These are phyloP conservation scores for Ormyrus pomaceus DNA, from an alignment of 2,888 invertebrate species.

Conservation along the genomic window DNA sequence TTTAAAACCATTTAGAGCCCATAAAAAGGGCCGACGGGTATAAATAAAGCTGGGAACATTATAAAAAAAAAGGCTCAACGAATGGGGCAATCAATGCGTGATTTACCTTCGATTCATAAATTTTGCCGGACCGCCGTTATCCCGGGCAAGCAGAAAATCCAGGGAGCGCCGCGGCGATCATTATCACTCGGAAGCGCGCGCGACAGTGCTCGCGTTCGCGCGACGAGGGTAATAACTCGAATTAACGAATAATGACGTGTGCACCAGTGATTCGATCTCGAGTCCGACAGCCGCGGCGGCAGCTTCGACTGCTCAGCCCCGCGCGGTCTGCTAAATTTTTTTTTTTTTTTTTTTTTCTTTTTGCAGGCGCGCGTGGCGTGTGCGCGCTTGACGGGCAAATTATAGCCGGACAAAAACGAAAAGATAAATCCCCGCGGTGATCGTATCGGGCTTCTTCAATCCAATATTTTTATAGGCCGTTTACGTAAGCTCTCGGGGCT, in stretches of 20 bases:
- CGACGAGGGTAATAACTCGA: slow-evolving; percentile 47
- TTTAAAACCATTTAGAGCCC: not conserved
- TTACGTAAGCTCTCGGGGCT: too few relatives aligned
- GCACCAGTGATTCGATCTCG: slow-evolving; percentile 46
- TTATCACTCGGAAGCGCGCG: slow-evolving; percentile 28
- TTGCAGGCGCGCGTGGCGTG: slow-evolving; percentile 13
- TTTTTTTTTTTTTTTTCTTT: slow-evolving; percentile 10
- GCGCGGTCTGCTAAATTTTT: slow-evolving; percentile 40
- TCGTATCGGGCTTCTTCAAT: slow-evolving; percentile 16
- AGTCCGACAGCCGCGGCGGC: slow-evolving; percentile 17
- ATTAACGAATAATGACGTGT: slow-evolving; percentile 53
- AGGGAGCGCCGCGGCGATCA: slow-evolving; percentile 8
- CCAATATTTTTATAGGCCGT: slow-evolving; percentile 17
- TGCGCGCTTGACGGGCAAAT: slow-evolving; percentile 40
- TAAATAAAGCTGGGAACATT: not conserved
- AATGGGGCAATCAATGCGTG: slow-evolving; percentile 15
- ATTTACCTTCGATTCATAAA: slow-evolving; percentile 21
- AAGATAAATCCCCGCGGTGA: slow-evolving; percentile 37
- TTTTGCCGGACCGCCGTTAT: not conserved
- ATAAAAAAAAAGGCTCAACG: not conserved
- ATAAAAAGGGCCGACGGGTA: too few relatives aligned
- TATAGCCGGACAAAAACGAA: slow-evolving; percentile 32
- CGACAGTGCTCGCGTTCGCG: slow-evolving; percentile 8
- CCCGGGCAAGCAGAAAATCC: not conserved
- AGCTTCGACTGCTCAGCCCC: slow-evolving; percentile 17